phyloP scores from a whole-genome alignment of 2,888 invertebrate species.

The Chrysopilus asiliformis region DNA sequence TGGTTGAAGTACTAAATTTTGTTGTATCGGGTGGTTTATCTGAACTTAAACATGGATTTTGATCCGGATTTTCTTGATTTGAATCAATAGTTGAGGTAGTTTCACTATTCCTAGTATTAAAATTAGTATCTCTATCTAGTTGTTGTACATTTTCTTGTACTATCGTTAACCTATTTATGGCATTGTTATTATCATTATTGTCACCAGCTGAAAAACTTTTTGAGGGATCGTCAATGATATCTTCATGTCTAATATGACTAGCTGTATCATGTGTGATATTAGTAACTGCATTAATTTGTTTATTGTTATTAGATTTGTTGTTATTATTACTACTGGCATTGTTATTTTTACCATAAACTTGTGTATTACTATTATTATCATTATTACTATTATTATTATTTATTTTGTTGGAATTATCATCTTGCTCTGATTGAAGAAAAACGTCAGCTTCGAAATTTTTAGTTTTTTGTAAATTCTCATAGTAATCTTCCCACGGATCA shows the following conservation, averaged over 20 bases:
- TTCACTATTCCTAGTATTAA: no score
- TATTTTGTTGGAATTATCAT: slow-evolving; percentile 1
- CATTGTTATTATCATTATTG: no score
- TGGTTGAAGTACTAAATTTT: not conserved
- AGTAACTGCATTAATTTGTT: not conserved
- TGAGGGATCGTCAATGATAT: no score
- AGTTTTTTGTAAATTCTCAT: slow-evolving; percentile 38
- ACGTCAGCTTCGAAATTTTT: not conserved
- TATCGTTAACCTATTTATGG: no score
- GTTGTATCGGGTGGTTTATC: not conserved
- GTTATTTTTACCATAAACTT: slow-evolving; percentile 1
- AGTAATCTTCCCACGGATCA: slow-evolving; percentile 68
- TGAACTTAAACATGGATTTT: no score
- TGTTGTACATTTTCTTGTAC: no score
- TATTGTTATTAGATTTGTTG: slow-evolving; percentile 5
- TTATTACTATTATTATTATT: slow-evolving; percentile 5
- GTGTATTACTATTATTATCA: slow-evolving; percentile 1
- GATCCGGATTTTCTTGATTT: no score
- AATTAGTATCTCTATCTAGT: no score
- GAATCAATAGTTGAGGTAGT: no score
- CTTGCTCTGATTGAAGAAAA: slow-evolving; percentile 1
- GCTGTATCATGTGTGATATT: slow-evolving; percentile 2
- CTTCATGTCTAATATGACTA: no score
- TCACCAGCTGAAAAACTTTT: no score
- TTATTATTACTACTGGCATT: slow-evolving; percentile 3